phyloP scores from a whole-genome alignment of 1,140 invertebrate species.

The Hyles vespertilio region DNA sequence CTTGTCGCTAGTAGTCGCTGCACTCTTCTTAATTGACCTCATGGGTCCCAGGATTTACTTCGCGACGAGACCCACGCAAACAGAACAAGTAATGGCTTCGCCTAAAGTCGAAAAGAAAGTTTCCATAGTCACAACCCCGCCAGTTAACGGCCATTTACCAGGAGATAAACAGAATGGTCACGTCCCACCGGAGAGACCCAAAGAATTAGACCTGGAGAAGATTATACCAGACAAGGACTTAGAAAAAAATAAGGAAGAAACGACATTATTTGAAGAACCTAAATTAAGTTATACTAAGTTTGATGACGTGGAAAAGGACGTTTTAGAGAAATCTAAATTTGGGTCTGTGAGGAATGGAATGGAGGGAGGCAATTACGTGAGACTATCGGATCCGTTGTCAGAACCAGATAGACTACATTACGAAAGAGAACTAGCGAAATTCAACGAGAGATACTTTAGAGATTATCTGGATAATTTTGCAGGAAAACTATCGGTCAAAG shows the following conservation, averaged over 20 bases:
- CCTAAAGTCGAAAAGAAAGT: constrained; percentile 55
- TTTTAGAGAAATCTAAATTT: constrained; percentile 58
- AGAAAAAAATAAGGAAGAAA: constrained; percentile 37
- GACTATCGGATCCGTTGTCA: constrained; percentile 53
- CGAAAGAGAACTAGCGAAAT: constrained; percentile 62
- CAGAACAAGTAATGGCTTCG: constrained; percentile 45
- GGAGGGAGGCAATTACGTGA: constrained; percentile 58
- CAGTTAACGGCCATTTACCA: constrained; percentile 30
- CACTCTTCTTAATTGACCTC: constrained; percentile 82
- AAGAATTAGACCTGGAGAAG: constrained; percentile 54
- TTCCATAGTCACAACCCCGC: constrained; percentile 36
- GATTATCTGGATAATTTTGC: constrained; percentile 52
- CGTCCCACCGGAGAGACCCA: constrained; percentile 45
- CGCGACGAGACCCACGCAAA: constrained; percentile 56
- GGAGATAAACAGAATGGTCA: constrained; percentile 26
- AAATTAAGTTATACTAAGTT: constrained; percentile 46
- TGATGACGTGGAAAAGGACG: constrained; percentile 52
- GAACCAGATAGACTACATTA: constrained; percentile 57
- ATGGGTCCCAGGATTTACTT: constrained; percentile 71
- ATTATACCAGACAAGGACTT: constrained; percentile 24
- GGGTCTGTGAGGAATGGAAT: constrained; percentile 63
- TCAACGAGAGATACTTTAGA: constrained; percentile 64
- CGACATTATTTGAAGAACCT: constrained; percentile 41
- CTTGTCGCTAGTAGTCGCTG: constrained; percentile 80
- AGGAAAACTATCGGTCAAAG: constrained; percentile 46